These are phyloP conservation scores for Dicyrtomina minuta DNA, from an alignment of 2,888 invertebrate species.

Conservation along the genomic window DNA sequence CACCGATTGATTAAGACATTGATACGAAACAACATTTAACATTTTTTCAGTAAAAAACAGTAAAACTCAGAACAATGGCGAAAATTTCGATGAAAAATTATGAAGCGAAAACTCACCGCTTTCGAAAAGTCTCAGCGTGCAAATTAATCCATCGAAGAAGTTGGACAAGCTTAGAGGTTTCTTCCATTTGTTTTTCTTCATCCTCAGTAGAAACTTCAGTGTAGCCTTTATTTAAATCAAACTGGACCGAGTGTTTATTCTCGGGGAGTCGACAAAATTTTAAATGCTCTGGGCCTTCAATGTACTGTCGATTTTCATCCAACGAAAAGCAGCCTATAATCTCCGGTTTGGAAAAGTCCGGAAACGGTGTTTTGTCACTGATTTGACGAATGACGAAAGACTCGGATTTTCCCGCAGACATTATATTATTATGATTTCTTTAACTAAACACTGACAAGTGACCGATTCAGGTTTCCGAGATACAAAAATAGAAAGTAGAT, in stretches of 20 bases:
- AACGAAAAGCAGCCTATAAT: slow-evolving; percentile 15
- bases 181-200: background rate
- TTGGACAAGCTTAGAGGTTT: slow-evolving; percentile 6
- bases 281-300: background rate
- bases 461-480: too few species aligned
- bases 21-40: too few species aligned
- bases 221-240: background rate
- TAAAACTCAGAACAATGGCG: too few species aligned
- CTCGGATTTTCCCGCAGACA: too few species aligned
- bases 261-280: background rate
- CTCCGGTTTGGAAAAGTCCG: slow-evolving; percentile 1
- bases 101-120: background rate
- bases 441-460: too few species aligned
- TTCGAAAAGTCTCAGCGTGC: background rate
- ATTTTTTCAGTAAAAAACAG: too few species aligned
- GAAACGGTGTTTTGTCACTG: slow-evolving; percentile 1
- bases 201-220: background rate
- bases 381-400: background rate
- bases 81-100: too few species aligned
- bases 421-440: too few species aligned
- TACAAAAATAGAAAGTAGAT: too few species aligned
- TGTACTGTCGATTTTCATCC: background rate
- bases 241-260: background rate
- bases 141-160: background rate
- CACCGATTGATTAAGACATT: background rate